These are phyloP conservation scores for Tylochromis polylepis DNA, from an alignment of 2,113 vertebrate genomes.

Conservation along the genomic window DNA sequence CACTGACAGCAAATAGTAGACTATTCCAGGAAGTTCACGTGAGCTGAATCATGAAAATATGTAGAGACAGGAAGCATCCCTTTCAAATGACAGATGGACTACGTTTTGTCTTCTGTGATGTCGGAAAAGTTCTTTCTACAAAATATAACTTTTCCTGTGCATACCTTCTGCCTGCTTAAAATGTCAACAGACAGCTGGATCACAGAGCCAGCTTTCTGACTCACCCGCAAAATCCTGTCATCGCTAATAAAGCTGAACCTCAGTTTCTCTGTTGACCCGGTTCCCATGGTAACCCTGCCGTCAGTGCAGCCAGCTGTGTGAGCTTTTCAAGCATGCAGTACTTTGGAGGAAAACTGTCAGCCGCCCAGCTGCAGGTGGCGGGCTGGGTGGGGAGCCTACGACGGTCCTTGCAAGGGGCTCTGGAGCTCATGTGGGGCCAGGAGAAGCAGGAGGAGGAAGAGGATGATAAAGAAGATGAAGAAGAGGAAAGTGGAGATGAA, in stretches of 20 bases:
- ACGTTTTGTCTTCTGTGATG: background rate
- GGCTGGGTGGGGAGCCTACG: conserved; percentile 84
- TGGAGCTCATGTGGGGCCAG: conserved; percentile 75
- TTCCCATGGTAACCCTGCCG: conserved; percentile 36
- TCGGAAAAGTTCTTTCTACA: background rate
- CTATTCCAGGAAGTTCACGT: conserved; percentile 1
- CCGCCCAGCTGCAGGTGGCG: conserved; percentile 83
- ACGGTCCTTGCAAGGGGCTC: conserved; percentile 84
- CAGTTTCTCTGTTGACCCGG: background rate
- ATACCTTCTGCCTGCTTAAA: background rate
- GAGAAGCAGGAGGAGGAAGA: conserved; percentile 54
- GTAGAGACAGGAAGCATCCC: background rate
- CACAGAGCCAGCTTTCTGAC: background rate
- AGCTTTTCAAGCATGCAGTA: conserved; percentile 80
- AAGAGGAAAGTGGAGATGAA: background rate
- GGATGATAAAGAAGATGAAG: conserved; percentile 22
- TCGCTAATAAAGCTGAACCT: background rate
- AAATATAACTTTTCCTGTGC: background rate
- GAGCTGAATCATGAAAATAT: background rate
- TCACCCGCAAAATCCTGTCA: background rate
- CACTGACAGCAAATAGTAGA: background rate
- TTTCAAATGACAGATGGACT: background rate
- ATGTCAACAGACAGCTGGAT: background rate
- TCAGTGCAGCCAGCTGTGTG: background rate
- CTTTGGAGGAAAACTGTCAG: conserved; percentile 84